These are phyloP conservation scores for Pectinophora gossypiella DNA, from an alignment of 1,140 invertebrate genomes.

Conservation along the genomic window DNA sequence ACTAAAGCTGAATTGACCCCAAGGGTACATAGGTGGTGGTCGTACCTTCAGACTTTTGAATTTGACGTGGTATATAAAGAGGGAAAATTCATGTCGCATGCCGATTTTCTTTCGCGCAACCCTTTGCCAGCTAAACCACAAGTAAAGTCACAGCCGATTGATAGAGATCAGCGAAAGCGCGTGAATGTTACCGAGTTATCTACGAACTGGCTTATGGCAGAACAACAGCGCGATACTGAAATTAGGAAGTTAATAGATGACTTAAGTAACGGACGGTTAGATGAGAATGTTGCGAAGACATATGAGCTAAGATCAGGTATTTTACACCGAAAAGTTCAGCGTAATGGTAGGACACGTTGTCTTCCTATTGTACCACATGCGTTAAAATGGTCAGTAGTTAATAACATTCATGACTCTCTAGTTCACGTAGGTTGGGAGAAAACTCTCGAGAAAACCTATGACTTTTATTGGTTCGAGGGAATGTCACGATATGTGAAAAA, in stretches of 20 bases:
- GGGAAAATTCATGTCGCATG: neutral
- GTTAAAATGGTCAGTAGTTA: conserved; percentile 3
- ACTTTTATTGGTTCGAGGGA: conserved; percentile 2
- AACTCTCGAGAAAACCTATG: conserved; percentile 4
- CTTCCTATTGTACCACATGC: conserved; percentile 3
- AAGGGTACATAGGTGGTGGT: conserved; percentile 27
- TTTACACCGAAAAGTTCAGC: conserved; percentile 3
- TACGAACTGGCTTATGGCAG: neutral
- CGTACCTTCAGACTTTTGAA: conserved; percentile 5
- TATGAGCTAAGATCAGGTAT: conserved; percentile 1
- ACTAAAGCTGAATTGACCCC: conserved; percentile 32
- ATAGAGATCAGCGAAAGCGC: neutral
- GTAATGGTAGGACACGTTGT: conserved; percentile 1
- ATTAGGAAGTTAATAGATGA: neutral
- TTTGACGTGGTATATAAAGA: conserved; percentile 1
- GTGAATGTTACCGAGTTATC: neutral
- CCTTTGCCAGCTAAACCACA: neutral
- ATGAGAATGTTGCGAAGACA: neutral
- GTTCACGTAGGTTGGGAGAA: conserved; percentile 1
- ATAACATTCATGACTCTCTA: conserved; percentile 1
- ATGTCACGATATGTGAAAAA: conserved; percentile 3
- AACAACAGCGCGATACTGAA: conserved; percentile 6
- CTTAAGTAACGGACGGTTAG: neutral
- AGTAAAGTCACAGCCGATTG: neutral
- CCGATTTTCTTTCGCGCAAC: conserved; percentile 5